Evolutionary conservation across 2,113 vertebrate species (phyloP).

Genomic region (Tetrax tetrax): DNA sequence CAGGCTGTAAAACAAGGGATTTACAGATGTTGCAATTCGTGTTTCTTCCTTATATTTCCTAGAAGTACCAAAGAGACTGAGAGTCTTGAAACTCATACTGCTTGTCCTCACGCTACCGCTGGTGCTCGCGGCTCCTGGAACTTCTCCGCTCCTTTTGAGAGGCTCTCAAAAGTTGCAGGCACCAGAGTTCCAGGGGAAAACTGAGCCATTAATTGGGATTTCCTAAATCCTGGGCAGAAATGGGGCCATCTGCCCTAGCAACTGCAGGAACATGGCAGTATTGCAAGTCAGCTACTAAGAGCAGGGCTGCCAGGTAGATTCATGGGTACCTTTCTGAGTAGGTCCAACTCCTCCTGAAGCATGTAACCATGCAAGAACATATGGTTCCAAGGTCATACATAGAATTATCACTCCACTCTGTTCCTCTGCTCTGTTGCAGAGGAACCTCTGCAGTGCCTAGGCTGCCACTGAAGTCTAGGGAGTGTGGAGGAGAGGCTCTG

Average conservation of each 20-base stretch:
- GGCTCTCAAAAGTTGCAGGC: neutral
- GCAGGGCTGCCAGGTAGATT: neutral
- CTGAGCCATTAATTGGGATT: neutral
- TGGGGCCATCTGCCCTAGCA: neutral
- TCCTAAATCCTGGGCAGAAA: neutral
- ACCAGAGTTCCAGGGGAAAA: neutral
- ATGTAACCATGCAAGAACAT: neutral
- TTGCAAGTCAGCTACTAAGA: neutral
- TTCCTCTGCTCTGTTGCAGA: neutral
- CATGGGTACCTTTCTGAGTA: neutral
- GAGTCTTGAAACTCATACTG: neutral
- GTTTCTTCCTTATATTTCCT: slow-evolving; percentile 27
- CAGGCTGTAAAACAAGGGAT: slow-evolving; percentile 14
- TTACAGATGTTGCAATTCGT: slow-evolving; percentile 57
- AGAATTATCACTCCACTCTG: neutral
- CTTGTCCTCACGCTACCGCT: neutral
- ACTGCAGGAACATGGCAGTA: neutral
- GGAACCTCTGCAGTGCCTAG: neutral
- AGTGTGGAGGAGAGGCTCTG: neutral
- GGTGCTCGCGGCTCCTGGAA: neutral
- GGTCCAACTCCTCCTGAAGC: neutral
- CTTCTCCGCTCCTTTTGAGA: neutral
- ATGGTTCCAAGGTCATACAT: rapidly evolving
- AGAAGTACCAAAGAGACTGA: neutral
- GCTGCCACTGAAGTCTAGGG: neutral